phyloP scores from a whole-genome alignment of 1,140 invertebrate genomes.

The Yoshiicerus persimilis region DNA sequence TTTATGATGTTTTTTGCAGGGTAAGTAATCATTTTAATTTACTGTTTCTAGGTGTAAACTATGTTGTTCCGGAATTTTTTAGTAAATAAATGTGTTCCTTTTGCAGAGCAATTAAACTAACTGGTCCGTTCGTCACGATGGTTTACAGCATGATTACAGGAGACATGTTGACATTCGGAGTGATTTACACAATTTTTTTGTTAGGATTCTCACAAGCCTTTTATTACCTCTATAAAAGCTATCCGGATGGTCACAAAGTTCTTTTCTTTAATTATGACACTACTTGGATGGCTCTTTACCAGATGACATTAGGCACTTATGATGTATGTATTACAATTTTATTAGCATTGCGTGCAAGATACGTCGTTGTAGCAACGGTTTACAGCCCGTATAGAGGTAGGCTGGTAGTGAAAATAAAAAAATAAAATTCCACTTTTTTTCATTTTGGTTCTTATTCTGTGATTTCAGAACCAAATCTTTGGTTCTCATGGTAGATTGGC shows the following conservation, averaged over 20 bases:
- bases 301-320: slow-evolving; percentile 96
- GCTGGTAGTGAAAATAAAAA: not conserved
- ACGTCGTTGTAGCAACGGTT: too few relatives aligned
- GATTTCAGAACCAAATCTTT: too few relatives aligned
- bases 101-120: slow-evolving; percentile 82
- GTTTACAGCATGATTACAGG: slow-evolving; percentile 97
- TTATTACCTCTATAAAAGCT: slow-evolving; percentile 93
- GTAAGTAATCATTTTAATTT: slow-evolving; percentile 60
- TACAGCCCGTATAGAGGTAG: too few relatives aligned
- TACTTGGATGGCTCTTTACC: slow-evolving; percentile 97
- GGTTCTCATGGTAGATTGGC: too few relatives aligned
- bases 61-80: not conserved
- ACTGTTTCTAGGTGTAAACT: not conserved
- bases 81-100: not conserved
- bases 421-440: too few relatives aligned
- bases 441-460: too few relatives aligned
- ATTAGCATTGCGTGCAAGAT: too few relatives aligned
- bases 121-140: slow-evolving; percentile 98
- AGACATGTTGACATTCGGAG: slow-evolving; percentile 95
- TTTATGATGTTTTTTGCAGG: slow-evolving; percentile 98
- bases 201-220: slow-evolving; percentile 96
- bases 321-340: slow-evolving; percentile 70
- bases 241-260: slow-evolving; percentile 74
- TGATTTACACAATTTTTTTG: slow-evolving; percentile 91
- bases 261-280: slow-evolving; percentile 80